phyloP scores from a whole-genome alignment of 2,797 vertebrate genomes.

The Apogon hyalosoma region DNA sequence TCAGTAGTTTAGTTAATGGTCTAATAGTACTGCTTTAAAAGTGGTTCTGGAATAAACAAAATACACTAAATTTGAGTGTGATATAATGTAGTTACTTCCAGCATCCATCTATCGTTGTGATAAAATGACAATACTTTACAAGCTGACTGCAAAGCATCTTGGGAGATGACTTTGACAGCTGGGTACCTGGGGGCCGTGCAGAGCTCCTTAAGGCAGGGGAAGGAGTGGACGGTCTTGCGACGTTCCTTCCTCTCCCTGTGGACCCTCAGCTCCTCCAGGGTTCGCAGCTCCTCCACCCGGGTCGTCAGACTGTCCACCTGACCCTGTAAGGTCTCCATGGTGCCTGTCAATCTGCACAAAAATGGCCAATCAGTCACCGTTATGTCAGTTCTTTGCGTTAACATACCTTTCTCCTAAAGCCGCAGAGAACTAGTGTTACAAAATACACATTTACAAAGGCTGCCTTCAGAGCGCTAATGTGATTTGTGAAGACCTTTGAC shows the following conservation, averaged over 20 bases:
- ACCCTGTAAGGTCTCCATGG: slow-evolving; percentile 91
- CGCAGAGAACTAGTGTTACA: slow-evolving; percentile 22
- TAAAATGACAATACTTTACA: too few relatives aligned
- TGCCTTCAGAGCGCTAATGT: slow-evolving; percentile 29
- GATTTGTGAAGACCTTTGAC: slow-evolving; percentile 37
- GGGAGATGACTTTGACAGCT: too few relatives aligned
- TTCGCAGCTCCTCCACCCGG: slow-evolving; percentile 92
- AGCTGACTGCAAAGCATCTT: too few relatives aligned
- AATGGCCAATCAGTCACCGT: not conserved
- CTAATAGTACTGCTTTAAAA: too few relatives aligned
- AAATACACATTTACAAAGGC: slow-evolving; percentile 46
- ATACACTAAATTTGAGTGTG: too few relatives aligned
- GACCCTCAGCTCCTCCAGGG: slow-evolving; percentile 91
- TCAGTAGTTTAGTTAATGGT: too few relatives aligned
- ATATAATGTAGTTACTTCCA: too few relatives aligned
- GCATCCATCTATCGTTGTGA: too few relatives aligned
- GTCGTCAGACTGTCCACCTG: slow-evolving; percentile 93
- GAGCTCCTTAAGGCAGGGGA: slow-evolving; percentile 96
- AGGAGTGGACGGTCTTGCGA: slow-evolving; percentile 94
- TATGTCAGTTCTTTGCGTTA: slow-evolving; percentile 15
- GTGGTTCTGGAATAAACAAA: too few relatives aligned
- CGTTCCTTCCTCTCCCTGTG: slow-evolving; percentile 92
- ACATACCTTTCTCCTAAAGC: not conserved
- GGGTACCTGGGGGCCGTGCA: slow-evolving; percentile 89
- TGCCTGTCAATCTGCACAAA: slow-evolving; percentile 88